Evolutionary conservation across 2,797 vertebrate species (phyloP).

Genomic region (Champsocephalus esox): DNA sequence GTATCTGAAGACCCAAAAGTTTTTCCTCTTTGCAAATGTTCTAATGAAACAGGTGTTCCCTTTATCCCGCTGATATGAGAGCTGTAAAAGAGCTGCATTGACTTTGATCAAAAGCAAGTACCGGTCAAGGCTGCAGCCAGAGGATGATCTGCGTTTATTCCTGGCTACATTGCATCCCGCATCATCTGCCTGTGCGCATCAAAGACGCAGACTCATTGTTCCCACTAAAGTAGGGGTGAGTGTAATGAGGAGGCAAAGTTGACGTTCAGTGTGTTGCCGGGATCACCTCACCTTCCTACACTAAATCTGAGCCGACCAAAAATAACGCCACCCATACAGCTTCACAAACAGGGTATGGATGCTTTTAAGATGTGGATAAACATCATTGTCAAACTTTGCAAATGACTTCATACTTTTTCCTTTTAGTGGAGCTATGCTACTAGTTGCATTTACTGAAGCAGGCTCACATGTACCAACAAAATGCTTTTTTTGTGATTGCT

Average conservation of each 20-base stretch:
- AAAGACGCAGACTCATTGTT: too few relatives aligned
- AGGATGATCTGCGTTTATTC: too few relatives aligned
- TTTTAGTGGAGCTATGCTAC: neutral
- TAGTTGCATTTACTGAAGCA: neutral
- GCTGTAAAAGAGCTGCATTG: slow-evolving; percentile 41
- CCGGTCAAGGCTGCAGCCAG: too few relatives aligned
- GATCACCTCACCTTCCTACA: too few relatives aligned
- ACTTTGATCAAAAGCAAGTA: too few relatives aligned
- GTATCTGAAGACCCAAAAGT: slow-evolving; percentile 52
- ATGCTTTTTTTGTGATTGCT: neutral
- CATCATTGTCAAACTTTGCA: neutral
- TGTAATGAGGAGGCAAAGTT: too few relatives aligned
- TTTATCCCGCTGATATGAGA: slow-evolving; percentile 67
- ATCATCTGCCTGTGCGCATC: too few relatives aligned
- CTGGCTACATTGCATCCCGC: too few relatives aligned
- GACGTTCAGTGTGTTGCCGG: too few relatives aligned
- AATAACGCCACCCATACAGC: neutral
- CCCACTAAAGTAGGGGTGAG: too few relatives aligned
- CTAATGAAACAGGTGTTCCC: slow-evolving; percentile 70
- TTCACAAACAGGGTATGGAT: neutral
- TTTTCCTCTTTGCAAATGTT: slow-evolving; percentile 54
- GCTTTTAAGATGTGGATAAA: neutral
- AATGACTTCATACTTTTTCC: too few relatives aligned
- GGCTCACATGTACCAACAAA: neutral
- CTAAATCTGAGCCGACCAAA: neutral